Percentiles rank a stretch among this genome's conserved stretches.
Evolutionary conservation across 2,888 invertebrate genomes (phyloP).

Genomic region (Sussaba pulchella): DNA sequence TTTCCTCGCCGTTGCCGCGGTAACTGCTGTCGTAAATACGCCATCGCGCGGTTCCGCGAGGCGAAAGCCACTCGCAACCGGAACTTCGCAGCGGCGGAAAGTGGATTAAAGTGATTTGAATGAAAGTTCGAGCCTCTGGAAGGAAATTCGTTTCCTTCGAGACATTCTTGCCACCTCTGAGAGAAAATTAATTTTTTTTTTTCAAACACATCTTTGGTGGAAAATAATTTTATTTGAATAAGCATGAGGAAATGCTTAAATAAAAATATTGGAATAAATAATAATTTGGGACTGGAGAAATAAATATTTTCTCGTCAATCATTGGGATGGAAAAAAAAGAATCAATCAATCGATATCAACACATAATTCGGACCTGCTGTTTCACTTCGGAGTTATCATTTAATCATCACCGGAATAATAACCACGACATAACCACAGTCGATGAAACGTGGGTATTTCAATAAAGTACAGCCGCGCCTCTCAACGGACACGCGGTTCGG

Average conservation of each 20-base stretch:
- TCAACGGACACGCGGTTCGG: background rate
- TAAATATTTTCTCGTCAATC: background rate
- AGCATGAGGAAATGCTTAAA: background rate
- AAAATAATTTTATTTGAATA: background rate
- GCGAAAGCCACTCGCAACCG: constrained; percentile 19
- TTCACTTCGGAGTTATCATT: background rate
- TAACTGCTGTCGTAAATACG: background rate
- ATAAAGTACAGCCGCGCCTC: background rate
- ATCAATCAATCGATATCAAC: background rate
- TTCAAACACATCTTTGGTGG: too few relatives aligned
- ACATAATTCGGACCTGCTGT: background rate
- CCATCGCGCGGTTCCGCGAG: background rate
- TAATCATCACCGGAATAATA: constrained; percentile 16
- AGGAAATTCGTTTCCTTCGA: background rate
- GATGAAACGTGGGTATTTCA: constrained; percentile 15
- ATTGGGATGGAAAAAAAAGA: background rate
- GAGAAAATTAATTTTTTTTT: background rate
- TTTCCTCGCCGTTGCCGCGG: constrained; percentile 22
- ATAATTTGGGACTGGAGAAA: background rate
- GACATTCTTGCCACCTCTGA: background rate
- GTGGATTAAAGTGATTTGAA: constrained; percentile 22
- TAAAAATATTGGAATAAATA: background rate
- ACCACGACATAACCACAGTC: constrained; percentile 25
- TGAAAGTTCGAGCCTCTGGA: constrained; percentile 1
- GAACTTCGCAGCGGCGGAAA: constrained; percentile 23